phyloP scores from a whole-genome alignment of 2,797 vertebrate species.

The Taenioides sp. region DNA sequence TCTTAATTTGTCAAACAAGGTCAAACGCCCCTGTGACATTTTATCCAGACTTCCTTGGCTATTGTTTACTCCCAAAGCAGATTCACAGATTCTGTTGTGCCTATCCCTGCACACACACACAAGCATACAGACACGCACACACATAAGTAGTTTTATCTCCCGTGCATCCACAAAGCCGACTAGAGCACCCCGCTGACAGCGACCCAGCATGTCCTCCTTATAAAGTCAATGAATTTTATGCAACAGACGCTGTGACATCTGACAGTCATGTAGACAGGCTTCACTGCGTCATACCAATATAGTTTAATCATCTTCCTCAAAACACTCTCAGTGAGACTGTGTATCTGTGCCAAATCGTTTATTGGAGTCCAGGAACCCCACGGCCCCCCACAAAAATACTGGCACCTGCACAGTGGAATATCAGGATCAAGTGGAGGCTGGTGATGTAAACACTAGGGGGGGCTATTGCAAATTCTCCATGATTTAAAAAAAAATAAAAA shows the following conservation, averaged over 20 bases:
- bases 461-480: too few species aligned
- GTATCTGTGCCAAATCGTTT: conserved; percentile 39
- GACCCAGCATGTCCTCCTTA: conserved; percentile 59
- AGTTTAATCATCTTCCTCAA: conserved; percentile 58
- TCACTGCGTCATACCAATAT: conserved; percentile 53
- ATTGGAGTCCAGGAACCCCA: conserved; percentile 27
- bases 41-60: conserved; percentile 48
- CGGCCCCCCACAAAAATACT: conserved; percentile 6
- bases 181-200: conserved; percentile 44
- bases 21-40: conserved; percentile 52
- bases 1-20: conserved; percentile 68
- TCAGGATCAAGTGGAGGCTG: too few species aligned
- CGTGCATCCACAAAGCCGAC: conserved; percentile 61
- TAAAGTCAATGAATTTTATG: conserved; percentile 69
- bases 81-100: conserved; percentile 41
- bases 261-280: conserved; percentile 50
- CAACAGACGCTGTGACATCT: conserved; percentile 59
- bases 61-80: conserved; percentile 49
- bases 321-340: conserved; percentile 47
- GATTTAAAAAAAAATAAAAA: too few species aligned
- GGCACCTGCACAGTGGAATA: conserved; percentile 27
- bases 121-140: conserved; percentile 3
- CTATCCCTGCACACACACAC: conserved; percentile 18
- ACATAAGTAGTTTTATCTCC: conserved; percentile 55
- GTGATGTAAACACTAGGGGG: too few species aligned